Evolutionary conservation across 2,797 vertebrate genomes (phyloP).

Genomic region (Zalophus californianus): DNA sequence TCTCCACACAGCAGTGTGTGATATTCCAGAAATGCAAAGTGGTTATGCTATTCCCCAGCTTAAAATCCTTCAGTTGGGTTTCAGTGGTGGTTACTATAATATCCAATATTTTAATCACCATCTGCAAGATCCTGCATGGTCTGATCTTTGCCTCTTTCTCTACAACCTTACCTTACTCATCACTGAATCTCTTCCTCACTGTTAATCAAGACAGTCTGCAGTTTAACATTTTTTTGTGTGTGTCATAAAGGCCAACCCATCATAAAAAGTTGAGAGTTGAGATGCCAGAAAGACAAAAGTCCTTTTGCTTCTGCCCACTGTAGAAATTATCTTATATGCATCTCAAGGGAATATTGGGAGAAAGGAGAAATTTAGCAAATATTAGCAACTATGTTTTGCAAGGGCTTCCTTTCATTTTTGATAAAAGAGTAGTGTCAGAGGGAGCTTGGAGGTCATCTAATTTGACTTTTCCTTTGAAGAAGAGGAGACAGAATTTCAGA

Average conservation of each 20-base stretch:
- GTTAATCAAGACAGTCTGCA: background rate
- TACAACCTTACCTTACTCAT: background rate
- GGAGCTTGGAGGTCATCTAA: background rate
- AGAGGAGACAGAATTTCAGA: background rate
- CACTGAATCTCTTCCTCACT: background rate
- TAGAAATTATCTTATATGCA: background rate
- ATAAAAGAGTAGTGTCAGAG: background rate
- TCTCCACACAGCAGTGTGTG: background rate
- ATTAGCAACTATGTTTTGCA: background rate
- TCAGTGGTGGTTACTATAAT: background rate
- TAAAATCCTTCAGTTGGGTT: background rate
- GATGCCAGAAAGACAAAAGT: background rate
- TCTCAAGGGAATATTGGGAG: background rate
- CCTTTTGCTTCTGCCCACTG: background rate
- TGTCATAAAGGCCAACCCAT: background rate
- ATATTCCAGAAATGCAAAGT: background rate
- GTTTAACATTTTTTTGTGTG: conserved; percentile 20
- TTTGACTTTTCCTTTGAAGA: conserved; percentile 8
- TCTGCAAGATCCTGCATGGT: background rate
- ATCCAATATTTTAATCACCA: background rate
- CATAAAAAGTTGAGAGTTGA: conserved; percentile 4
- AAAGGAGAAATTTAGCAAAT: conserved; percentile 29
- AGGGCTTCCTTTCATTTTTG: conserved; percentile 24
- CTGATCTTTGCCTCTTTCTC: background rate
- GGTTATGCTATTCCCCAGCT: background rate